These are phyloP conservation scores for Lepas anatifera DNA, from an alignment of 2,888 invertebrate species.

Conservation along the genomic window DNA sequence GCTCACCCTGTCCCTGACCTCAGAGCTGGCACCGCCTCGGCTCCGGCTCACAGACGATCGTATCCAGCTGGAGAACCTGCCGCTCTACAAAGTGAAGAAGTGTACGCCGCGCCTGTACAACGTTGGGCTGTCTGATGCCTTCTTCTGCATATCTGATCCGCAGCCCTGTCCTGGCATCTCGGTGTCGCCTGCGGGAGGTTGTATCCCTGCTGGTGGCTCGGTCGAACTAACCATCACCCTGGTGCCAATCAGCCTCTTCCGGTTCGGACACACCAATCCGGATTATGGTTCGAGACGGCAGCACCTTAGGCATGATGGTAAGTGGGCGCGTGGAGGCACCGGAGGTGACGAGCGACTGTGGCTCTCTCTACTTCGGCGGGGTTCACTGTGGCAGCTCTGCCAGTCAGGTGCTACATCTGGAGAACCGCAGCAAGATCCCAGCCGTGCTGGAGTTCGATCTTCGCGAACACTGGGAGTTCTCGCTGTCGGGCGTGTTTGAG, in stretches of 20 bases:
- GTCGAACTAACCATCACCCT: background rate
- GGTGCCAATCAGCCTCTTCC: background rate
- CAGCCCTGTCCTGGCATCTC: background rate
- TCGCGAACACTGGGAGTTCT: background rate
- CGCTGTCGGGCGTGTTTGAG: background rate
- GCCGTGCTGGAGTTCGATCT: background rate
- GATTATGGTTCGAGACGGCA: background rate
- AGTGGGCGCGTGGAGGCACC: background rate
- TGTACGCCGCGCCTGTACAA: background rate
- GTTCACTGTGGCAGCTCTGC: background rate
- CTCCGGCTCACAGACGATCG: background rate
- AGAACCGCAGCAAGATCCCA: background rate
- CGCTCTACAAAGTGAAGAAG: background rate
- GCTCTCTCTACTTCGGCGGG: conserved; percentile 3
- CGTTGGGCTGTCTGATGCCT: background rate
- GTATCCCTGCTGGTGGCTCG: background rate
- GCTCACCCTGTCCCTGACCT: background rate
- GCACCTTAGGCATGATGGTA: background rate
- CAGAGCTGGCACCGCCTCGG: background rate
- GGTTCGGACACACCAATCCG: background rate
- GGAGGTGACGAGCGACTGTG: background rate
- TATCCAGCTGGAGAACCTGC: background rate
- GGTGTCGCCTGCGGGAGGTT: background rate
- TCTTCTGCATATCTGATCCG: background rate
- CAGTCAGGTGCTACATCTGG: conserved; percentile 6